Conservation (phyloP, 2,797 vertebrate genomes). For the Galago senegalensis region DNA sequence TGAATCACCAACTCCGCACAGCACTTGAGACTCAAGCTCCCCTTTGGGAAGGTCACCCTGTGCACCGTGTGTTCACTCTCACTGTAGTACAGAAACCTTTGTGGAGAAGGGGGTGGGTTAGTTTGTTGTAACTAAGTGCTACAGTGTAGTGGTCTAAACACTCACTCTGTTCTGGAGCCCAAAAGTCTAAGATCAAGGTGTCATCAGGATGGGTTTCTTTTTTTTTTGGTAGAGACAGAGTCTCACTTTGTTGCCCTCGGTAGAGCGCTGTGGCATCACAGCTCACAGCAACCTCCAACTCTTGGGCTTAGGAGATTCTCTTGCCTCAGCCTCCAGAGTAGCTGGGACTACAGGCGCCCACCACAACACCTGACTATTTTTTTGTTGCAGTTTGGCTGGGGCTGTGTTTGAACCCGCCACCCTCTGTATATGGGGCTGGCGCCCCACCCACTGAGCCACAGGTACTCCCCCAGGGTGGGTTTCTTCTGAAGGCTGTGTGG, state of each 20-base stretch:
- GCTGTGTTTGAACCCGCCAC: no score
- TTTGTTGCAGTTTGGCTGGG: no score
- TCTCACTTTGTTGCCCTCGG: no score
- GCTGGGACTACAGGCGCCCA: no score
- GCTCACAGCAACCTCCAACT: no score
- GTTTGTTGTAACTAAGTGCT: not conserved
- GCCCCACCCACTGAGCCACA: no score
- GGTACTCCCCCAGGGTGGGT: not conserved
- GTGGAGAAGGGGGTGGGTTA: not conserved
- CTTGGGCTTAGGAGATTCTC: no score
- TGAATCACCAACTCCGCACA: not conserved
- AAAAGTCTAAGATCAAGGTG: not conserved
- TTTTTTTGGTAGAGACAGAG: no score
- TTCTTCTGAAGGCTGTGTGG: not conserved
- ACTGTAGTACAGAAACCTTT: not conserved
- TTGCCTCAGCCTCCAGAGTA: no score
- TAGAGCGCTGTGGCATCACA: no score
- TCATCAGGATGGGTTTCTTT: not conserved
- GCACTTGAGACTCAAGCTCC: constrained; percentile 21
- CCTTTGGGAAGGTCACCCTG: not conserved
- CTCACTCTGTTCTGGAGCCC: not conserved
- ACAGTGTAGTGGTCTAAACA: not conserved
- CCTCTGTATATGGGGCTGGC: no score
- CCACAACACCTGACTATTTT: no score
- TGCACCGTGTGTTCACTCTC: not conserved